Evolutionary conservation across 2,888 invertebrate genomes (phyloP).

Genomic region (Thymelicus acteon): DNA sequence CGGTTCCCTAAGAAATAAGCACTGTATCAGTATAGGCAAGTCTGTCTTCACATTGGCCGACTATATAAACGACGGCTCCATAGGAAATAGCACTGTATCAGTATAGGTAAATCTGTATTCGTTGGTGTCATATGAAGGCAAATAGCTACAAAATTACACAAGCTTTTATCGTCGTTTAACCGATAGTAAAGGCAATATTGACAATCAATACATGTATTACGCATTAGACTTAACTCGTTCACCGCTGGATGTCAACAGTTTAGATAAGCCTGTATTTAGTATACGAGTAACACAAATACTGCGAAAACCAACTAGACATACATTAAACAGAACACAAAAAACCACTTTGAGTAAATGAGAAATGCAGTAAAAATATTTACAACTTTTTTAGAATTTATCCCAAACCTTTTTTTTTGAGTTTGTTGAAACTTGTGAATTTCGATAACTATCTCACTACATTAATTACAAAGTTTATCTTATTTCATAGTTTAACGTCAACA

Average conservation of each 20-base stretch:
- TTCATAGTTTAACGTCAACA: not conserved
- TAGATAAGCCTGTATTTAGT: slow-evolving; percentile 13
- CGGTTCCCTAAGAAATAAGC: too few relatives aligned
- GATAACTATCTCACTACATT: too few relatives aligned
- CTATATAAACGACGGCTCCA: too few relatives aligned
- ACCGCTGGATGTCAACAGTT: slow-evolving; percentile 16
- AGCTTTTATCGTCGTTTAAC: slow-evolving; percentile 16
- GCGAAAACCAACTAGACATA: slow-evolving; percentile 14
- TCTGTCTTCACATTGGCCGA: too few relatives aligned
- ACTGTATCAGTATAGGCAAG: too few relatives aligned
- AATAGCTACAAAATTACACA: not conserved
- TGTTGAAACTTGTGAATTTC: slow-evolving; percentile 1
- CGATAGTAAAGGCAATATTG: slow-evolving; percentile 17
- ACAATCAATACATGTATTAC: slow-evolving; percentile 7
- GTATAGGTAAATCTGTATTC: too few relatives aligned
- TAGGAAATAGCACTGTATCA: too few relatives aligned
- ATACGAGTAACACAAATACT: slow-evolving; percentile 2
- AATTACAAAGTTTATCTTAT: not conserved
- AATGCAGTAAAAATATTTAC: too few relatives aligned
- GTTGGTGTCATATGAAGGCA: not conserved
- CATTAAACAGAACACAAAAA: slow-evolving; percentile 2
- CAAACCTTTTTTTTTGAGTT: too few relatives aligned
- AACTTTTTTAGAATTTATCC: too few relatives aligned
- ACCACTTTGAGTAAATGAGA: not conserved
- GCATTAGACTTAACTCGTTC: slow-evolving; percentile 5